A percentile compares a stretch with the other conserved stretches of the same genome.
These are phyloP conservation scores for Pelecanoides urinatrix DNA, from an alignment of 2,113 vertebrate genomes.

Conservation along the genomic window DNA sequence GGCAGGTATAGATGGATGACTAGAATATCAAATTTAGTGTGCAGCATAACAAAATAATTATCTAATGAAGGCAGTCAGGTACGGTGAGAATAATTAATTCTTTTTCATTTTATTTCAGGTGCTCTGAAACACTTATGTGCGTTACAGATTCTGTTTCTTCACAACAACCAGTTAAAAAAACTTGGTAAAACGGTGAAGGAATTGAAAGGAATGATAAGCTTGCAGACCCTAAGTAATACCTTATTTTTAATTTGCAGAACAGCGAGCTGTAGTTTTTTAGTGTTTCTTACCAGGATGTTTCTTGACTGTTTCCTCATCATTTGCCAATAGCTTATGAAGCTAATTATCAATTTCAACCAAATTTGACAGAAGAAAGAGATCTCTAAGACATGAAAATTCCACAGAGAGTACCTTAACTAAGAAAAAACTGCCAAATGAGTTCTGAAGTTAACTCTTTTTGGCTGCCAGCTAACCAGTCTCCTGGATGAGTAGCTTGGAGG, in stretches of 20 bases:
- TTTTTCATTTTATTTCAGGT: slow-evolving; percentile 58
- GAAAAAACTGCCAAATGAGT: neutral
- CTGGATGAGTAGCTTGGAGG: neutral
- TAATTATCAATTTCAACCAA: neutral
- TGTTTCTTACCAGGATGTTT: neutral
- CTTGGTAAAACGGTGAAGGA: slow-evolving; percentile 73
- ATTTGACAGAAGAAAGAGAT: neutral
- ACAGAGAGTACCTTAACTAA: neutral
- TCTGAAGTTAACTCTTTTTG: neutral
- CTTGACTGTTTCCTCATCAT: neutral
- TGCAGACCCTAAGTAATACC: slow-evolving; percentile 77
- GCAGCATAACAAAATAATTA: neutral
- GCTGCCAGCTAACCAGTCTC: neutral
- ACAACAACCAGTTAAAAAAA: slow-evolving; percentile 74
- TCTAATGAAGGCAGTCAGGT: neutral
- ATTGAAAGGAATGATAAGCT: slow-evolving; percentile 70
- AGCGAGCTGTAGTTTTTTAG: neutral
- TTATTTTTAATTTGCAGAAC: neutral
- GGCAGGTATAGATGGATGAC: neutral
- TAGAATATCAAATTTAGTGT: neutral
- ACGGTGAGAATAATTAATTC: neutral
- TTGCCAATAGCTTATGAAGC: neutral
- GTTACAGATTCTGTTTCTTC: slow-evolving; percentile 72
- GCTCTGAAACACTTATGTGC: slow-evolving; percentile 65
- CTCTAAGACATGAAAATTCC: neutral